Evolutionary conservation across 92 coral and sea anemone species (phyloP), one percentile per base, ranked within the genome.

Genomic region (Epizoanthus scotinus): DNA sequence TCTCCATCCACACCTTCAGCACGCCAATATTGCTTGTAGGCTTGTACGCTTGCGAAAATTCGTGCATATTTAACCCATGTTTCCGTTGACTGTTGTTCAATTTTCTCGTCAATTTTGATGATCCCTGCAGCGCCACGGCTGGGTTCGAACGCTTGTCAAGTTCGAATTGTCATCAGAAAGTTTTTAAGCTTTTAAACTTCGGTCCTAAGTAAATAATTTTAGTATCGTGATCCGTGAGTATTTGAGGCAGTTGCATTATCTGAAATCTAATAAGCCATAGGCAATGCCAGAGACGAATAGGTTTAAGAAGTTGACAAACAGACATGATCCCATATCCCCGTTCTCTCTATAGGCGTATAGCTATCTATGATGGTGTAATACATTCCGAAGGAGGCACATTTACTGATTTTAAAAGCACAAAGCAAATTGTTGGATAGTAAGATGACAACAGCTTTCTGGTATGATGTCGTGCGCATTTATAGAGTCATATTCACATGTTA

Each of bases 131-230:
- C 8, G 68, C 54, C 22, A 28, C 12, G 52, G 40, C 36, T 38
- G 47, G 36, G 20, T 44, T 27, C 28, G 29, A n/a, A 42, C 26
- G 53, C 17, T 19, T 21, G n/a, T 22, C 26, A 34, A 17, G 27
- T 15, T 21, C n/a, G n/a, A n/a, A n/a, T 70, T 59, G 67, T 77
- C 66, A 53, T 54, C 53, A 63, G 49, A 53, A 49, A n/a, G 44
- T 53, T 57, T 20, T 58, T 38, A 71, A 24, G 52, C 52, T 44
- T n/a, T 24, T 57, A 27, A 2, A 19, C 36, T 54, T 24, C 62
- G 31, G 57, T 38, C 29, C 42, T 38, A 60, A 5, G 63, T 55
- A 75, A 75, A 75, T n/a, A 36, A 26, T 21, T 58, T 6, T 29
- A 21, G 42, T 28, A 36, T 31, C 36, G 61, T 57, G 15, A 58